A percentile compares a stretch with the other conserved stretches of the same genome.
Evolutionary conservation across 35 echinoderm and acorn worm species (phyloP).

Genomic region (Acanthaster planci): DNA sequence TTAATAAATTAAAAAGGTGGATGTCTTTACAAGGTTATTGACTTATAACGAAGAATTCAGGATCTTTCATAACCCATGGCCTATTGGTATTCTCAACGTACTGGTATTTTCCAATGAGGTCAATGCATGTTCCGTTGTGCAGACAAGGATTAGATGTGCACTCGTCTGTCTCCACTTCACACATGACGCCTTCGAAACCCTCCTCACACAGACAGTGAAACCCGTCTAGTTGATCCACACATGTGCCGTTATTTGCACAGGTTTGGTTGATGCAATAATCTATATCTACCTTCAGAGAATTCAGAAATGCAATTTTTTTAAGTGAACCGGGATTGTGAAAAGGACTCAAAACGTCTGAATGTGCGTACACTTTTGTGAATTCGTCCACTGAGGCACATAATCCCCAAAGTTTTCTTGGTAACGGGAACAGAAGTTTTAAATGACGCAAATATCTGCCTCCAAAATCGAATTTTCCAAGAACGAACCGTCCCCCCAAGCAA

Average conservation of each 20-base stretch:
- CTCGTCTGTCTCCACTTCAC: conserved; percentile 74
- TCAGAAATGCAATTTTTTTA: too few relatives aligned
- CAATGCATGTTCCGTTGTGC: conserved; percentile 74
- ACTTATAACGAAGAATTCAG: neutral
- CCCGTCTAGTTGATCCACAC: conserved; percentile 42
- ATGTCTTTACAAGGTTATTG: neutral
- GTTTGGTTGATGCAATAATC: conserved; percentile 28
- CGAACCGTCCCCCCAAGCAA: too few relatives aligned
- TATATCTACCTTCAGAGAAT: neutral
- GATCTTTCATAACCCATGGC: too few relatives aligned
- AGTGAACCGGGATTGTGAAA: too few relatives aligned
- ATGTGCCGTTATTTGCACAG: conserved; percentile 46
- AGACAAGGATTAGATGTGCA: conserved; percentile 73
- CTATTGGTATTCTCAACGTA: conserved; percentile 3
- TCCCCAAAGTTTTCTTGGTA: too few relatives aligned
- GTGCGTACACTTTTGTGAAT: too few relatives aligned
- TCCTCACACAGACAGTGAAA: conserved; percentile 38
- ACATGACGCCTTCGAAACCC: neutral
- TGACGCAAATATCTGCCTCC: too few relatives aligned
- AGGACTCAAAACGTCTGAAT: too few relatives aligned
- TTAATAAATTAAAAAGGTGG: neutral
- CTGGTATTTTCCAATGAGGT: conserved; percentile 48
- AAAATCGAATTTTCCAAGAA: too few relatives aligned
- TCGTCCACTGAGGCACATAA: too few relatives aligned
- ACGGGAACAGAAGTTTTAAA: too few relatives aligned